Conservation (phyloP, 1,140 invertebrate genomes). For the Scaptodrosophila lebanonensis region DNA sequence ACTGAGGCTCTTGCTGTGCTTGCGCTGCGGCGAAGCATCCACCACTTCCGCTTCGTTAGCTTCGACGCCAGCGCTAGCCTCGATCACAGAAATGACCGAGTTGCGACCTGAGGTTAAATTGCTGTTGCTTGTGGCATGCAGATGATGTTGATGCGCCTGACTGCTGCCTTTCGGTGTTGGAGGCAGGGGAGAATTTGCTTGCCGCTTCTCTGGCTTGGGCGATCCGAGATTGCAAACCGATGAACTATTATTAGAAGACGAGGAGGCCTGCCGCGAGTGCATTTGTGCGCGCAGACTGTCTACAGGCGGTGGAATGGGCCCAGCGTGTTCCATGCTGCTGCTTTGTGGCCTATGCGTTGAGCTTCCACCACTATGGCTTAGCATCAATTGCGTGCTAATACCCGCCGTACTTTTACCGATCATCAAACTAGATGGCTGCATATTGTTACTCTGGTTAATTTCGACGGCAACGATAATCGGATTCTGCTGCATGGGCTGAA, state of each 20-base stretch:
- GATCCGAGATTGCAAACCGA: conserved; percentile 86
- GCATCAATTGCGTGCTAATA: neutral
- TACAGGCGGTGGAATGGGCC: conserved; percentile 63
- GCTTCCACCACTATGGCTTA: neutral
- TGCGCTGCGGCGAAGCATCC: conserved; percentile 41
- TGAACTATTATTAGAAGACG: conserved; percentile 86
- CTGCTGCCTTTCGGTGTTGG: conserved; percentile 81
- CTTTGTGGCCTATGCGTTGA: conserved; percentile 24
- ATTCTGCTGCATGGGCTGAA: conserved; percentile 82
- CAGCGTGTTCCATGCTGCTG: conserved; percentile 42
- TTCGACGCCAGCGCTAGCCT: conserved; percentile 65
- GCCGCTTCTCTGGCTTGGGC: conserved; percentile 90
- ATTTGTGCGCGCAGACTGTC: conserved; percentile 72
- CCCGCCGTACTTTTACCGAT: conserved; percentile 16
- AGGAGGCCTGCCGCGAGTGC: conserved; percentile 80
- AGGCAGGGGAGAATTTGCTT: conserved; percentile 89
- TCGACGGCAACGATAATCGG: conserved; percentile 79
- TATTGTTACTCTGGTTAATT: conserved; percentile 71
- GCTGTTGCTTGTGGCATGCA: conserved; percentile 57
- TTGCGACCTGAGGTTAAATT: conserved; percentile 75
- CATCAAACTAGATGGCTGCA: conserved; percentile 14
- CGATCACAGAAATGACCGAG: conserved; percentile 76
- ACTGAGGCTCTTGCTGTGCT: conserved; percentile 78
- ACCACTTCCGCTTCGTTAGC: conserved; percentile 36
- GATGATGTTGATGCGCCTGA: conserved; percentile 40